Evolutionary conservation across 2,113 vertebrate genomes (phyloP).

Genomic region (Carlito syrichta): DNA sequence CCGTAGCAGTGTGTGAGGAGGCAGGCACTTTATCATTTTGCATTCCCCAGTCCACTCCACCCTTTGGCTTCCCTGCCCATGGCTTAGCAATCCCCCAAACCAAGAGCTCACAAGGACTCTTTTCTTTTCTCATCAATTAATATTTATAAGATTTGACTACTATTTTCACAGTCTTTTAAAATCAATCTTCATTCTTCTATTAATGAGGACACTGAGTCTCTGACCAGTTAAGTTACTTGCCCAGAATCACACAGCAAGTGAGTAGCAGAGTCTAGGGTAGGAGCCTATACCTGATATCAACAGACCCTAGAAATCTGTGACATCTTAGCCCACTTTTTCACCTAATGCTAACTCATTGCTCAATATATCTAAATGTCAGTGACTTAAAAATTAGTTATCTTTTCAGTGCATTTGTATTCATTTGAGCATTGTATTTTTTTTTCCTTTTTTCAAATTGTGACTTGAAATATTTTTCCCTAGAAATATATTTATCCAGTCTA

Average conservation of each 20-base stretch:
- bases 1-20: constrained; percentile 71
- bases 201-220: not conserved
- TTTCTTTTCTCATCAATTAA: constrained; percentile 40
- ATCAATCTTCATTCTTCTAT: not conserved
- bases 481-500: not conserved
- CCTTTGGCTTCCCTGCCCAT: constrained; percentile 53
- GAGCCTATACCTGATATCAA: not conserved
- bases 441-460: not conserved
- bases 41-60: not conserved
- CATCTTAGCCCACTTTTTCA: not conserved
- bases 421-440: not conserved
- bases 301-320: not conserved
- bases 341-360: not conserved
- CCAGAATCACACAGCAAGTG: not conserved
- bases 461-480: not conserved
- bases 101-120: not conserved
- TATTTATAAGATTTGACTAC: constrained; percentile 43
- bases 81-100: constrained; percentile 42
- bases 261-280: not conserved
- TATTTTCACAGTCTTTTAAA: constrained; percentile 29
- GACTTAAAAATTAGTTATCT: not conserved
- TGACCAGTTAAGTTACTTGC: not conserved
- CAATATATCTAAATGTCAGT: not conserved
- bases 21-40: constrained; percentile 80
- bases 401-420: not conserved